Evolutionary conservation across 2,888 invertebrate species (phyloP), one percentile per base, ranked within the genome.

Genomic region (Blera fallax): DNA sequence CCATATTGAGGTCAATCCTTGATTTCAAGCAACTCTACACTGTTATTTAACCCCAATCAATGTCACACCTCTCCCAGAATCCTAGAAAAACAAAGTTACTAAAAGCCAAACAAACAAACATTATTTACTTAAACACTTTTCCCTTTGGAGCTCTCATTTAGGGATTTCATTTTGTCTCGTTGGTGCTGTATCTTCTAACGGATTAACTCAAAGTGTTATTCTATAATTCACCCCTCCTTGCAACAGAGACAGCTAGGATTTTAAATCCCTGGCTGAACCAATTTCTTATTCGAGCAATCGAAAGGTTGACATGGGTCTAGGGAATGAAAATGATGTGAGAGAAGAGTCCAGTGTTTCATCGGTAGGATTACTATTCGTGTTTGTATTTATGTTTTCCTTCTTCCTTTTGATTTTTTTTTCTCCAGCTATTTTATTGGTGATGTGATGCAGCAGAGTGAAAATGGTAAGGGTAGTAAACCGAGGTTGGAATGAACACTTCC

Each of bases 241-340:
- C 8, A 11, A 16, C 6, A 37, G 16, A 52, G 18, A n/a, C n/a
- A 8, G 16, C 48, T 18, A 14, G 32, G 27, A 37, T 64, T 82
- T 82, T 18, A 70, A 82, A 64, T 69, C 56, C 27, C 37, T 16
- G 52, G 32, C n/a, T 76, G 54, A 76, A 69, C 29, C 48, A 69
- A 76, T 45, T 81, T 50, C n/a, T 76, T 67, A 48, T 56, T 48
- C 8, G 11, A 76, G 67, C 43, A 60, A 80, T 74, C 65, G 67
- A 69, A 76, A 54, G 37, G 48, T 82, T 77, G 77, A 82, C 62
- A 82, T 70, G 77, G 79, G 79, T 79, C 40, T 64, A 56, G 8
- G 16, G 29, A 56, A 34, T 79, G 27, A 10, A 72, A 56, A 43
- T 72, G 48, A 72, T 72, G 72, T 48, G 40, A n/a, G 43, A 27